Evolutionary conservation across 2,888 invertebrate species (phyloP), one percentile per base, ranked within the genome.

Genomic region (Mantis religiosa): DNA sequence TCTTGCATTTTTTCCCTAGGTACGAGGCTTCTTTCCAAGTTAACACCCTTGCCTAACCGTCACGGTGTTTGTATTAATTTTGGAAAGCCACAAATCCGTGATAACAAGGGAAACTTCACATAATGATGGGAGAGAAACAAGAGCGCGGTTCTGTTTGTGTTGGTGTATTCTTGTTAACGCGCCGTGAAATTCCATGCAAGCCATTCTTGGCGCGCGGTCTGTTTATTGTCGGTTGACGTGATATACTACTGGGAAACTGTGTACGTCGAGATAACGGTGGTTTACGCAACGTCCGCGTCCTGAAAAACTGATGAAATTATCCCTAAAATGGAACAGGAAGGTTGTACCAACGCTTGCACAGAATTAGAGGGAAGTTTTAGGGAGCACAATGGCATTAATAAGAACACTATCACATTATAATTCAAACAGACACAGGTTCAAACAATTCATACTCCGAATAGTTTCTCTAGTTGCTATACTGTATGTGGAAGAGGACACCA

Each of bases 31-130:
- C 54, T 20, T 25, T 71, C 54, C 54, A 71, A 20, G 20, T 71
- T 71, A 71, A 71, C 1, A 71, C 20, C 25, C 20, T 25, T 2
- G 20, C 8, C 6, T 20, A 71, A 71, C 25, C 1, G 12, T 85
- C 54, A 54, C 41, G 82, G 15, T 87, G 87, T 89, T 83, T 81
- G 54, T 83, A 89, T 87, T 89, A 89, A 89, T 89, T 89, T 87
- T 34, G 27, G 82, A 89, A 84, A 83, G 82, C 89, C 89, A 86
- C 86, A 87, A 87, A 84, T 89, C 87, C 89, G 83, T 27, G 41
- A 87, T 84, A 89, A 87, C 89, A 87, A 88, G 88, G 87, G 27
- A 28, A 12, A 25, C 25, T 54, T 54, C 54, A 54, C 54, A 54
- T 20, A 54, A 54, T 20, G 54, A 54, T 54, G 54, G 20, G 20